Evolutionary conservation across 2,888 invertebrate species (phyloP), one percentile per base, ranked within the genome.

Genomic region (Platypus cylindrus): DNA sequence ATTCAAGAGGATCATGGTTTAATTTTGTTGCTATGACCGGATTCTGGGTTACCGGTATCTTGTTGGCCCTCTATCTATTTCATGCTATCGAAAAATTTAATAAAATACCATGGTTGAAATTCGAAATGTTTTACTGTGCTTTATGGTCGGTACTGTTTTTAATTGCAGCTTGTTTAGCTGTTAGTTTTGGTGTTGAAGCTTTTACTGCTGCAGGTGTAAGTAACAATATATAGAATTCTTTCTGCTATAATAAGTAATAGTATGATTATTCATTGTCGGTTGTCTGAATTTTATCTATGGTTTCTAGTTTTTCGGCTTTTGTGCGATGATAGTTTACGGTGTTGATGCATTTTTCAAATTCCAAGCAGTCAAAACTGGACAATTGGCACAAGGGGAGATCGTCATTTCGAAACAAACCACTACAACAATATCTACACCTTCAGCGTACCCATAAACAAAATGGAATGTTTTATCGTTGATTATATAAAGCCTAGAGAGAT

Each of bases 1-100:
- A 63, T 29, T 65, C 73, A 34, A 70, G 75, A 41, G 80, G 78
- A 30, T 67, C 71, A 34, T 86, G 73, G 71, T 86, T 81, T 64
- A 76, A 75, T 54, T 76, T 78, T 52, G 75, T 89, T 32, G 68
- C 87, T 1, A 82, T 86, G 77, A 72, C 73, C 12, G 89, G 80
- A 12, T 82, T 91, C 59, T 86, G 86, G 81, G 77, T 84, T 54
- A 84, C 85, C 4, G 76, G 78, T 22, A 75, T 84, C 44, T 63
- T 90, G 32, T 67, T 90, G 11, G 71, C 74, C 2, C 68, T 86
- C 38, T 91, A 90, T 58, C 57, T 87, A 41, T 85, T 89, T 62
- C 89, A 90, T 57, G 68, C 89, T 16, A 70, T 90, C 41, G 90
- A 90, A 63, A 82, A 80, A 59, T 75, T 82, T 55, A 78, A 77